Evolutionary conservation across 1,140 invertebrate species (phyloP), one percentile per base, ranked within the genome.

Genomic region (Caenorhabditis inopinata): DNA sequence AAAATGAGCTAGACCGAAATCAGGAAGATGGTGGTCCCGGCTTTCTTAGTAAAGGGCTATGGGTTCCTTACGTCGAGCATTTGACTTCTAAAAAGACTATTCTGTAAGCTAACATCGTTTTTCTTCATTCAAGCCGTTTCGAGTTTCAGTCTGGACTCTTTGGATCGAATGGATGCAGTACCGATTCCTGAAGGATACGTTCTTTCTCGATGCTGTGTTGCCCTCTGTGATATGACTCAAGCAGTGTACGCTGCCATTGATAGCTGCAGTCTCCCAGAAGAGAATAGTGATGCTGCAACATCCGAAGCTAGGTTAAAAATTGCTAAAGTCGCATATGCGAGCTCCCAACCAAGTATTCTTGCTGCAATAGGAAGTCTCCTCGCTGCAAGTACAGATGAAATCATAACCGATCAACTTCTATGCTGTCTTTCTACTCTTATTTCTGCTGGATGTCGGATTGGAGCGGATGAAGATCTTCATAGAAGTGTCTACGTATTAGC

Each of bases 321-420:
- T 25, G 74, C 74, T 7, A 75, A 75, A 75, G 25, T 49, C 2
- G 74, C 74, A 7, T 75, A 75, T 75, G 45, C 47, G 14, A 75
- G 38, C 38, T 25, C 74, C 14, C 47, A 75, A 29, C 74, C 74
- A 75, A 75, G 74, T 18, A 75, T 75, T 18, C 45, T 75, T 0
- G 45, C 74, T 45, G 23, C 74, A 11, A 48, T 75, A 21, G 45
- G 47, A 51, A 48, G 45, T 21, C 45, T 75, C n/a, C 29, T 75
- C 2, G 45, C 46, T 38, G 58, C 32, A 18, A 81, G 80, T 53
- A 74, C 75, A 12, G 80, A 81, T 51, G 80, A 81, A 45, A 73
- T 75, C 16, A 45, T 81, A 25, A 48, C 21, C 27, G 80, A 81
- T 35, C 75, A 76, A 25, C 35, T 81, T 1, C 74, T 81, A 7